Base-by-base conservation (phyloP, 2,113 vertebrate species). In the Chaetodon trifascialis region DNA sequence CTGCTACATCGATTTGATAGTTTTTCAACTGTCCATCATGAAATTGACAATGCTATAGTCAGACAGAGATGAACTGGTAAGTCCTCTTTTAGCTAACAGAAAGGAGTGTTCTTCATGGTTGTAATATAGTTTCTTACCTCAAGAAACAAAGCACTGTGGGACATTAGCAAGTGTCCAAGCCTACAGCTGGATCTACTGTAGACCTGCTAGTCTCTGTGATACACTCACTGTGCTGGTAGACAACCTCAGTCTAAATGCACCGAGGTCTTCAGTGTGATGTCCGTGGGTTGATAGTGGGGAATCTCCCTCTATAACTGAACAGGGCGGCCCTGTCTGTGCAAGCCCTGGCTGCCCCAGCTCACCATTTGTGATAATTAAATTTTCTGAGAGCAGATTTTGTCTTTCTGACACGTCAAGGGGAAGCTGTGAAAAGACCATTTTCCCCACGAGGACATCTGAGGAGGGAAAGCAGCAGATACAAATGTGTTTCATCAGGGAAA, bases 291-390 rank as follows among this genome's bases (percentile, higher is more conserved):
- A 36, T 21, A 52, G 52, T n/a, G 17, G 59, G 80, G 68, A 23
- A 44, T 79, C 76, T 65, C 80, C 64, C 30, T 65, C 55, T 47
- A 23, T 73, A 49, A 69, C 56, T 3, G 25, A 76, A 58, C 47
- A 10, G 71, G 66, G 38, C 4, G 19, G 65, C 54, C 56, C 81
- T 66, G 79, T 65, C 73, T 54, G 55, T 73, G 62, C 73, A 79
- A 68, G 70, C 34, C 73, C 73, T 7, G 4, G 71, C 69, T 85
- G 60, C 44, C 76, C 63, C 46, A 5, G 36, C 75, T 80, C 69
- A 71, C 81, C 65, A 66, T 85, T 84, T 81, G 84, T 76, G 89
- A 90, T 93, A 91, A 93, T 93, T 89, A 83, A 30, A 91, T 91
- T 92, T 82, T 68, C 64, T 30, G 54, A 76, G 38, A 83, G 60